These are phyloP conservation scores for Eulemur macaco DNA, from an alignment of 2,113 vertebrate genomes.

Conservation along the genomic window DNA sequence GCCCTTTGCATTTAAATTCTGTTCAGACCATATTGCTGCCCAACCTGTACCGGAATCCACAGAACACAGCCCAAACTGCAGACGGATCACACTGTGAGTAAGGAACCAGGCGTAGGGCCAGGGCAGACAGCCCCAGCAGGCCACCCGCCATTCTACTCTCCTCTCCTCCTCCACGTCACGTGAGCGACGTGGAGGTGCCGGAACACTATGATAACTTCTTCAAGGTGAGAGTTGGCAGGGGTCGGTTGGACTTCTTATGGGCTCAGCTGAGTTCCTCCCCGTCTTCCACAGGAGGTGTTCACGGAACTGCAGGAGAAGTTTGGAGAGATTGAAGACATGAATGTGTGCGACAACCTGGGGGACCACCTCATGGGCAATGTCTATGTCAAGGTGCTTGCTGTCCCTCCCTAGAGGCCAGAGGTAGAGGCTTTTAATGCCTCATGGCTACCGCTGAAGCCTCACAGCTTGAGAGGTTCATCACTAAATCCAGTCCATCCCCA, in stretches of 20 bases:
- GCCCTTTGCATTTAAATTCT: constrained; percentile 30
- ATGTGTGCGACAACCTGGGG: constrained; percentile 76
- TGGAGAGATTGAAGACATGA: constrained; percentile 77
- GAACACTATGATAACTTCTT: constrained; percentile 77
- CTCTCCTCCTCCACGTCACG: constrained; percentile 43
- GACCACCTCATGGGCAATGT: constrained; percentile 76
- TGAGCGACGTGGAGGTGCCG: constrained; percentile 67
- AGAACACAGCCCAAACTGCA: constrained; percentile 70
- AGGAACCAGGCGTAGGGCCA: neutral
- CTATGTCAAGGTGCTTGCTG: constrained; percentile 72
- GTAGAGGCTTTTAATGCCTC: neutral
- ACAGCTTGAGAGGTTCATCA: neutral
- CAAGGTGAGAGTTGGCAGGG: constrained; percentile 57
- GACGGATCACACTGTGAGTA: constrained; percentile 68
- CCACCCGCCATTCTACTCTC: neutral
- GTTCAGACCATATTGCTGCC: constrained; percentile 69
- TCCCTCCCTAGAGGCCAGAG: neutral
- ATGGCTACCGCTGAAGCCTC: neutral
- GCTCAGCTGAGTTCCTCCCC: neutral
- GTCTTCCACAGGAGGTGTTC: constrained; percentile 72
- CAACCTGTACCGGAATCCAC: constrained; percentile 72
- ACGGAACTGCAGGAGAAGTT: constrained; percentile 78
- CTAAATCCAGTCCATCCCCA: neutral
- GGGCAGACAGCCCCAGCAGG: neutral
- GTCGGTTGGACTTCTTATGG: neutral